Percentiles rank a stretch among this genome's conserved stretches.
These are phyloP conservation scores for Syndactyla subalaris DNA, from an alignment of 2,797 vertebrate genomes.

Conservation along the genomic window DNA sequence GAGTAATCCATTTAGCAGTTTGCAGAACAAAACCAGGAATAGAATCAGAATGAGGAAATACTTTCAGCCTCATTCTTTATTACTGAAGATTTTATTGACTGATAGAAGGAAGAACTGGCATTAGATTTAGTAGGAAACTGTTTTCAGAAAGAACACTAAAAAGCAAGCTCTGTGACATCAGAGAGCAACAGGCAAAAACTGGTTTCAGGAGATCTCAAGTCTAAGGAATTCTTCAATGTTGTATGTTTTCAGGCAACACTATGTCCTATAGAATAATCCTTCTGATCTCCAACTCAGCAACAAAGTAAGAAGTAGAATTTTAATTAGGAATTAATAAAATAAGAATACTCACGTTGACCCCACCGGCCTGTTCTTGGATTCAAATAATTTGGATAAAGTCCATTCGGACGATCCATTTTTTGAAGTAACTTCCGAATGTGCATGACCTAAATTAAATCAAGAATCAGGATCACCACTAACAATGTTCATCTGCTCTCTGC, in stretches of 20 bases:
- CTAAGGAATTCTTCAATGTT: neutral
- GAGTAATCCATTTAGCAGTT: neutral
- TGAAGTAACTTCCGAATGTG: conserved; percentile 96
- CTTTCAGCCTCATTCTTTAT: neutral
- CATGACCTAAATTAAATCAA: conserved; percentile 89
- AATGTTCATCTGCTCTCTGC: neutral
- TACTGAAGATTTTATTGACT: neutral
- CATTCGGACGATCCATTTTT: conserved; percentile 99
- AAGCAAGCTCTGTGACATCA: neutral
- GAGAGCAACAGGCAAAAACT: neutral
- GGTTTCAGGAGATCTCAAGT: neutral
- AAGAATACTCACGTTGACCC: conserved; percentile 94
- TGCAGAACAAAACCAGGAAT: neutral
- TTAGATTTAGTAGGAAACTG: neutral
- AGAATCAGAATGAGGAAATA: neutral
- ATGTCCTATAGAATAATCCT: neutral
- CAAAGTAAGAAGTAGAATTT: neutral
- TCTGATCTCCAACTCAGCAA: neutral
- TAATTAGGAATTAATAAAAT: neutral
- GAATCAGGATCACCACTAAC: conserved; percentile 38
- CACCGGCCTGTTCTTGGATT: conserved; percentile 97
- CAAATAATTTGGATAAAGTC: conserved; percentile 98
- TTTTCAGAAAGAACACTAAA: neutral
- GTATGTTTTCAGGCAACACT: neutral
- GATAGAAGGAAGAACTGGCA: neutral